phyloP scores from a whole-genome alignment of 92 coral and sea anemone species.

The Pocillopora grandis region DNA sequence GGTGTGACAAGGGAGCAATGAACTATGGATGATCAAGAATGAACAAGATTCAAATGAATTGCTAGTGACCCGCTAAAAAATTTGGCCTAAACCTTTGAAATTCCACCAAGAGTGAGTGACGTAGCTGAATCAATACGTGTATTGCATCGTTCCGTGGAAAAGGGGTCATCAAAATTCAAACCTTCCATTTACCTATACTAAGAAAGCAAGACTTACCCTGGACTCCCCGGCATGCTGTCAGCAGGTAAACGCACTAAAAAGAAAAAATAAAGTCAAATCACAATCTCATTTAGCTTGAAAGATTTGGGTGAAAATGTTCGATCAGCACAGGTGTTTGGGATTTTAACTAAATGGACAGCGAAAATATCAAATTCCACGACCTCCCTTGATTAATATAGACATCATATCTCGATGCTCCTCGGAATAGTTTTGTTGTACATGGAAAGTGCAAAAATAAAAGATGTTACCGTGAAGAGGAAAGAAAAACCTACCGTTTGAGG shows the following conservation, averaged over 20 bases:
- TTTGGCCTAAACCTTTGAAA: too few species aligned
- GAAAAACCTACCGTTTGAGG: conserved; percentile 22
- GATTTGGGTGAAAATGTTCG: too few species aligned
- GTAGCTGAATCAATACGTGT: too few species aligned
- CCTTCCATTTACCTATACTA: not conserved
- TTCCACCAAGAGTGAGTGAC: too few species aligned
- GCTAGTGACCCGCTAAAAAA: too few species aligned
- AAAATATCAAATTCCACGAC: not conserved
- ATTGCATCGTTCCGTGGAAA: not conserved
- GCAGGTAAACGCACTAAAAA: conserved; percentile 43
- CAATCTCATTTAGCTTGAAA: too few species aligned
- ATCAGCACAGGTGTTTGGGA: too few species aligned
- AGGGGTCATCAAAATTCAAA: not conserved
- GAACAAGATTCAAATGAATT: too few species aligned
- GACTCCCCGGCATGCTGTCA: conserved; percentile 48
- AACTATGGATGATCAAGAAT: too few species aligned
- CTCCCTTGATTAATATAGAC: too few species aligned
- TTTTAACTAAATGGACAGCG: not conserved
- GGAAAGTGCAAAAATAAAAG: not conserved
- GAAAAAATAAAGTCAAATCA: not conserved
- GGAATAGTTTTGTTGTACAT: not conserved
- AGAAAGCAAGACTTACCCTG: conserved; percentile 25
- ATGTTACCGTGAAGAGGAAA: not conserved
- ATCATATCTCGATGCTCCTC: not conserved
- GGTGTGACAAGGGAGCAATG: too few species aligned